These are phyloP conservation scores for Coracias cyanogaster DNA, from an alignment of 2,797 vertebrate species.

Conservation along the genomic window DNA sequence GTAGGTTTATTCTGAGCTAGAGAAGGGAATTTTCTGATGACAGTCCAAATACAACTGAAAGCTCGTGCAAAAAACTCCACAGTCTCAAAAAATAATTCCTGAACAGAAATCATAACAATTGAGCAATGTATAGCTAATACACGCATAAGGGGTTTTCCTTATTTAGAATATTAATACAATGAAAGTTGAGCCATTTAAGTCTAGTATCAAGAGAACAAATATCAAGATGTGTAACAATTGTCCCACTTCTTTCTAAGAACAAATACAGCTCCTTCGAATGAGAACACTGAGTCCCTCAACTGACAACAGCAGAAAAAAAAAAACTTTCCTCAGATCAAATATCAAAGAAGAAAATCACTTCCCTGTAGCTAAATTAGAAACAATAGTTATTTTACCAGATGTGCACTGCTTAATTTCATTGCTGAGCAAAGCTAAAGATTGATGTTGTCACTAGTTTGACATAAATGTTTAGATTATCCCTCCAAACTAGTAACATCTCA, in stretches of 20 bases:
- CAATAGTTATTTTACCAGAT: background rate
- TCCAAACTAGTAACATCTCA: background rate
- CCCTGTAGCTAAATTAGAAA: background rate
- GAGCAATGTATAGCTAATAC: background rate
- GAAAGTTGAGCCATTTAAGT: background rate
- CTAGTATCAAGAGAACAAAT: background rate
- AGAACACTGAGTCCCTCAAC: background rate
- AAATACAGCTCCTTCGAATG: background rate
- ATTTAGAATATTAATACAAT: background rate
- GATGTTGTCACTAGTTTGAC: background rate
- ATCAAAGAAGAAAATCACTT: background rate
- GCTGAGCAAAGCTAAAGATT: background rate
- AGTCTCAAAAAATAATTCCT: background rate
- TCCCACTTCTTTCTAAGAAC: background rate
- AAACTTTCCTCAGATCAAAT: background rate
- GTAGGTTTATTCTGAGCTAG: background rate
- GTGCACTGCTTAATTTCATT: background rate
- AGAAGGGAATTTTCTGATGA: background rate
- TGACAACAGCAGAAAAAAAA: background rate
- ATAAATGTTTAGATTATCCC: background rate
- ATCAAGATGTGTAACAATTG: background rate
- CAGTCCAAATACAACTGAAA: background rate
- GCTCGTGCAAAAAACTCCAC: background rate
- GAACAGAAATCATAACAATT: background rate
- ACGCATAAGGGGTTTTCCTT: background rate